Base-by-base conservation (phyloP, 30 jellyfish, hydroid and myxozoan genomes). In the Rhopilema esculentum region DNA sequence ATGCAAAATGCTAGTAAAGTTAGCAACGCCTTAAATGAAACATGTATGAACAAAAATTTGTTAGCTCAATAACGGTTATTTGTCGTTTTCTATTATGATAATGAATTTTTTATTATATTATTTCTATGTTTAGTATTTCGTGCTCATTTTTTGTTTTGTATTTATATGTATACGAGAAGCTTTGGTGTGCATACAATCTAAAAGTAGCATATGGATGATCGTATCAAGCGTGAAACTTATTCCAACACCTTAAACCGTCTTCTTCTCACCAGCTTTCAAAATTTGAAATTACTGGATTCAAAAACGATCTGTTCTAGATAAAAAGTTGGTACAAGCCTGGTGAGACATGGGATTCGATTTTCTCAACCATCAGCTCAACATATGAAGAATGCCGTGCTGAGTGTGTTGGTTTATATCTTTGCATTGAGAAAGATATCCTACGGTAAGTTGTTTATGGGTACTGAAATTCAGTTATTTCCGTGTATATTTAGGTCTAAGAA, bases 351-450 rank as follows among this genome's bases (percentile, higher is more conserved):
- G 98, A 96, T 66, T 75, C 98, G 12, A 88, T 85, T 40, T 96
- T 96, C 66, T 89, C 97, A 0, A 53, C 91, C 29, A 72, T 91
- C 71, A 91, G 97, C 68, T 96, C 99, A 4, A 52, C 98, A 17
- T 96, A 96, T 64, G 99, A 96, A 69, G 99, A 96, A 66, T 96
- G 99, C 69, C 98, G 99, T 20, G 99, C 99, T 12, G 99, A 96
- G 82, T 96, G 99, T 69, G 99, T 96, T 32, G 99, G 98, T 2
- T 88, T 96, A 21, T 82, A 91, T 68, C 63, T 96, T 49, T 79
- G 97, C 83, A 89, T 91, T 4, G 84, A 92, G 17, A 62, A 78
- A 31, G 95, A 80, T 8, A 77, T 96, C 33, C 84, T 95, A 8
- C 91, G 93, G 99, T 95, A 83, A 40, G 88, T 19, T 24, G 9